Conservation (phyloP, 2,888 invertebrate species). For the Trimorus sp. region DNA sequence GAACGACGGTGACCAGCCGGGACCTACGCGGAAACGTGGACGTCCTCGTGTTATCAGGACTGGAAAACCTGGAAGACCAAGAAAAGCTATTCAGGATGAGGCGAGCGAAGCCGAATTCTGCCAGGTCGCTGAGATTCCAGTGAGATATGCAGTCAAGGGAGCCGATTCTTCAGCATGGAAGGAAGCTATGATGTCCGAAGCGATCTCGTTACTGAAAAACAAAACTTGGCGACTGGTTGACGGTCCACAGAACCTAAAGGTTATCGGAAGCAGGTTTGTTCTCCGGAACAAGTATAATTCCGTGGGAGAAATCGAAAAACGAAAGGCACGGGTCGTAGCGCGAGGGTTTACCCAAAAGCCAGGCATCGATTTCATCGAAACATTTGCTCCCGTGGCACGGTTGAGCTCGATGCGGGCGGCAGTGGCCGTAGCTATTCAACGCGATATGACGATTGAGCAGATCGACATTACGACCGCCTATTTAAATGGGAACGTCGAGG, state of each 20-base stretch:
- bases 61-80: not conserved
- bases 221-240: conserved; percentile 3
- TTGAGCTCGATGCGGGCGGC: not conserved
- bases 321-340: not conserved
- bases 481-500: not conserved
- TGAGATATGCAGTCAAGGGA: not conserved
- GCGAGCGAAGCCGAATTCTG: not conserved
- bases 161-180: not conserved
- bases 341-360: not conserved
- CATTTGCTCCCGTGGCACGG: conserved; percentile 9
- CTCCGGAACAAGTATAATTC: not conserved
- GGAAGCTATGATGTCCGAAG: not conserved
- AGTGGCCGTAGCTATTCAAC: not conserved
- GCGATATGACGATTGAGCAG: not conserved
- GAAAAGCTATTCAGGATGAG: not conserved
- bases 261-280: not conserved
- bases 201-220: not conserved
- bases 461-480: not conserved
- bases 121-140: not conserved
- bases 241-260: not conserved
- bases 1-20: not conserved
- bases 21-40: not conserved
- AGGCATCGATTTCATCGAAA: not conserved
- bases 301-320: not conserved
- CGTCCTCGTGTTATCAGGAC: not conserved